phyloP scores from a whole-genome alignment of 2,888 invertebrate species.

The Leucania comma region DNA sequence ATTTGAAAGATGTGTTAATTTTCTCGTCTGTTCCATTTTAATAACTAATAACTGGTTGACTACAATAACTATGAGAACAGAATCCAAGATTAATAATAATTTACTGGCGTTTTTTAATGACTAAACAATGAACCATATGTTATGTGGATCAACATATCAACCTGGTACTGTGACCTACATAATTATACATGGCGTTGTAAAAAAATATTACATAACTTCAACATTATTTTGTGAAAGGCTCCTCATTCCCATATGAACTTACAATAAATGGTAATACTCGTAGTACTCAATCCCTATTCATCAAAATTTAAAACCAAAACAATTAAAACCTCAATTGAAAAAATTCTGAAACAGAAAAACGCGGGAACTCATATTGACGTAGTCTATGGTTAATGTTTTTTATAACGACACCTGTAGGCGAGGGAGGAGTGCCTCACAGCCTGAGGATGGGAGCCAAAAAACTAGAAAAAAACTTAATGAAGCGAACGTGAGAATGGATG shows the following conservation, averaged over 20 bases:
- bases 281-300: constrained; percentile 15
- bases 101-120: neutral
- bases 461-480: constrained; percentile 76
- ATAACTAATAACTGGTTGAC: neutral
- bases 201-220: too few relatives aligned
- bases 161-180: too few relatives aligned
- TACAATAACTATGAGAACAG: neutral
- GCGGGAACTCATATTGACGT: constrained; percentile 75
- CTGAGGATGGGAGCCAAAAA: constrained; percentile 68
- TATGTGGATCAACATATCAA: too few relatives aligned
- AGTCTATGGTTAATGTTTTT: constrained; percentile 77
- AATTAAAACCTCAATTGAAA: constrained; percentile 56
- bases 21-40: constrained; percentile 11
- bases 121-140: too few relatives aligned
- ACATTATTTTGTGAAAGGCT: neutral
- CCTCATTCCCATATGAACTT: constrained; percentile 11
- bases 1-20: constrained; percentile 23
- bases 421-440: constrained; percentile 68
- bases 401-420: constrained; percentile 81
- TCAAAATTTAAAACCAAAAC: constrained; percentile 56
- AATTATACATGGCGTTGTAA: too few relatives aligned
- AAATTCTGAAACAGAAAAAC: constrained; percentile 70
- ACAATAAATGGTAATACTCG: constrained; percentile 4
- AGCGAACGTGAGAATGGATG: constrained; percentile 79
- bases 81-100: neutral